Conservation (phyloP, 2,797 vertebrate genomes). For the Moxostoma hubbsi region DNA sequence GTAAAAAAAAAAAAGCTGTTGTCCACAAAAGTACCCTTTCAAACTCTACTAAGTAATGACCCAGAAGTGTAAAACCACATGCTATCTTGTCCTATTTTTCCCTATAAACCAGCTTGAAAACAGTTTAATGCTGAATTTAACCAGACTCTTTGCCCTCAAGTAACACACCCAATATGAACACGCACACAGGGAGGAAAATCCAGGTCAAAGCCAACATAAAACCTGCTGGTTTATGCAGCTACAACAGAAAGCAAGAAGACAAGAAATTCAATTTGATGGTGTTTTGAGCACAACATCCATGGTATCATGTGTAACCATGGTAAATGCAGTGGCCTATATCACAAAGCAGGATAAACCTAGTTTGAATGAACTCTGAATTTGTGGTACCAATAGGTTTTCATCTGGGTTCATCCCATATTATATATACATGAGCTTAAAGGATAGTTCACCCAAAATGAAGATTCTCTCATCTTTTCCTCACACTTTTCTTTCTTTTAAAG, state of each 20-base stretch:
- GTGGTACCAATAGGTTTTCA: too few species aligned
- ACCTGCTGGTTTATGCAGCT: background rate
- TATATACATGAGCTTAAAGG: too few species aligned
- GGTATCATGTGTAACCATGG: background rate
- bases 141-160: slow-evolving; percentile 4
- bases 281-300: background rate
- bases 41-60: slow-evolving; percentile 4
- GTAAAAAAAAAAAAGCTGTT: background rate
- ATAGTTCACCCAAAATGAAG: too few species aligned
- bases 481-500: too few species aligned
- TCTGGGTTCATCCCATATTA: too few species aligned
- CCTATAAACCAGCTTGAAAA: slow-evolving; percentile 18
- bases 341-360: background rate
- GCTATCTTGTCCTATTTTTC: slow-evolving; percentile 1
- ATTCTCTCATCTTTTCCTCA: too few species aligned
- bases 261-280: slow-evolving; percentile 16
- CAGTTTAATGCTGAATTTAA: slow-evolving; percentile 5
- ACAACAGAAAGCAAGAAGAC: background rate
- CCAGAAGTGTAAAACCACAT: slow-evolving; percentile 8
- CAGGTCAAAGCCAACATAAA: background rate
- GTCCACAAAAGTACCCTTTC: background rate
- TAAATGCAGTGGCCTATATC: background rate
- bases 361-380: too few species aligned
- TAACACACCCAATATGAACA: slow-evolving; percentile 10
- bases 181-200: background rate